Evolutionary conservation across 2,113 vertebrate species (phyloP).

Genomic region (Menidia beryllina): DNA sequence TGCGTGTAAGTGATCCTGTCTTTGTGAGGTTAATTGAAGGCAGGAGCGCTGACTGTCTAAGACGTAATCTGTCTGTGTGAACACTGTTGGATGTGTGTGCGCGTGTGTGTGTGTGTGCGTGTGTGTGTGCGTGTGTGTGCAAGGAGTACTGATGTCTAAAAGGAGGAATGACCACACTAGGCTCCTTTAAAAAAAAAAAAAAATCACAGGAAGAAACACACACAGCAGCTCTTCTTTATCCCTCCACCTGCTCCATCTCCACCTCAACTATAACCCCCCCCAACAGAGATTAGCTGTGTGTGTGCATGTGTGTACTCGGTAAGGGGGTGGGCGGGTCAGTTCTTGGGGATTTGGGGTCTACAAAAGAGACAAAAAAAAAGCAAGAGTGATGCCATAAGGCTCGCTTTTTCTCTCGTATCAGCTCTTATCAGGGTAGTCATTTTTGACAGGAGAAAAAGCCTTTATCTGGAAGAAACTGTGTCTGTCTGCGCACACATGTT

Average conservation of each 20-base stretch:
- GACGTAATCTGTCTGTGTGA: slow-evolving; percentile 72
- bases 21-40: slow-evolving; percentile 82
- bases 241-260: slow-evolving; percentile 66
- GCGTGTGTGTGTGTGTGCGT: slow-evolving; percentile 48
- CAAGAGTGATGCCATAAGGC: slow-evolving; percentile 71
- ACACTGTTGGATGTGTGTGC: slow-evolving; percentile 35
- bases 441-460: slow-evolving; percentile 74
- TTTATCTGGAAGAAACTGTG: slow-evolving; percentile 73
- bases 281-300: slow-evolving; percentile 56
- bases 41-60: slow-evolving; percentile 75
- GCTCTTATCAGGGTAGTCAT: slow-evolving; percentile 71
- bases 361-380: slow-evolving; percentile 62
- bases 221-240: slow-evolving; percentile 51
- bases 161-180: slow-evolving; percentile 30
- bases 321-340: slow-evolving; percentile 26
- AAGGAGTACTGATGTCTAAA: slow-evolving; percentile 41
- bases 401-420: slow-evolving; percentile 73
- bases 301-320: slow-evolving; percentile 30
- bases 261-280: slow-evolving; percentile 45
- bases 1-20: slow-evolving; percentile 73
- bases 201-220: slow-evolving; percentile 58
- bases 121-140: slow-evolving; percentile 23
- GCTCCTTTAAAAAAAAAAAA: slow-evolving; percentile 28
- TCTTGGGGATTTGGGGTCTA: slow-evolving; percentile 68
- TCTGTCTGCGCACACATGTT: slow-evolving; percentile 46